phyloP scores from a whole-genome alignment of 30 jellyfish, hydroid and myxozoan species.

The Cassiopea xamachana region DNA sequence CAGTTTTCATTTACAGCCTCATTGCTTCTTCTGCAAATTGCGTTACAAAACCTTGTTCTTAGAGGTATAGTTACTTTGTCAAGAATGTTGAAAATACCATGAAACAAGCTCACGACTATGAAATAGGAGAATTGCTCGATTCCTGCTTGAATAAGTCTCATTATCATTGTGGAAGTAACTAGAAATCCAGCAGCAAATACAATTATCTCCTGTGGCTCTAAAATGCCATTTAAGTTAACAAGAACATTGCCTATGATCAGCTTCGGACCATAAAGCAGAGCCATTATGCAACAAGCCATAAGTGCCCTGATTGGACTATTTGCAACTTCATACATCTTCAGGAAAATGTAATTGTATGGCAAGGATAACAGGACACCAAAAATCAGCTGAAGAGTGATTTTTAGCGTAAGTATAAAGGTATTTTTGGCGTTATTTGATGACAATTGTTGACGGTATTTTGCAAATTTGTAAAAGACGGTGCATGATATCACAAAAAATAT shows the following conservation, averaged over 20 bases:
- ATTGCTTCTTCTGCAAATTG: background rate
- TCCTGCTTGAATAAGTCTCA: slow-evolving; percentile 29
- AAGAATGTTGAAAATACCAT: slow-evolving; percentile 11
- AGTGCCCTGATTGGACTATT: background rate
- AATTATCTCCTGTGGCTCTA: background rate
- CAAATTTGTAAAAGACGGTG: background rate
- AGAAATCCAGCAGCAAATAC: background rate
- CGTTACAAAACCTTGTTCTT: background rate
- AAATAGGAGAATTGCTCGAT: slow-evolving; percentile 12
- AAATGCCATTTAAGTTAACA: background rate
- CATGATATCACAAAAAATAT: background rate
- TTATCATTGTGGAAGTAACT: background rate
- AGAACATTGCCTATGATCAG: background rate
- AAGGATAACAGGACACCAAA: background rate
- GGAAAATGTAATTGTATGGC: background rate
- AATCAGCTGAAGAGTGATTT: slow-evolving; percentile 15
- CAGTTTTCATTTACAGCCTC: background rate
- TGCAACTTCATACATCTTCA: background rate
- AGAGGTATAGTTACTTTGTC: slow-evolving; percentile 32
- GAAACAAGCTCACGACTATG: slow-evolving; percentile 26
- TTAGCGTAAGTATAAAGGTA: background rate
- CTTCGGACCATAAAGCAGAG: slow-evolving; percentile 13
- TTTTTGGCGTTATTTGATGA: background rate
- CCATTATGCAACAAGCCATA: background rate
- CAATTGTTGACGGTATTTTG: background rate